Evolutionary conservation across 92 coral and sea anemone species (phyloP).

Genomic region (Paramuricea clavata): DNA sequence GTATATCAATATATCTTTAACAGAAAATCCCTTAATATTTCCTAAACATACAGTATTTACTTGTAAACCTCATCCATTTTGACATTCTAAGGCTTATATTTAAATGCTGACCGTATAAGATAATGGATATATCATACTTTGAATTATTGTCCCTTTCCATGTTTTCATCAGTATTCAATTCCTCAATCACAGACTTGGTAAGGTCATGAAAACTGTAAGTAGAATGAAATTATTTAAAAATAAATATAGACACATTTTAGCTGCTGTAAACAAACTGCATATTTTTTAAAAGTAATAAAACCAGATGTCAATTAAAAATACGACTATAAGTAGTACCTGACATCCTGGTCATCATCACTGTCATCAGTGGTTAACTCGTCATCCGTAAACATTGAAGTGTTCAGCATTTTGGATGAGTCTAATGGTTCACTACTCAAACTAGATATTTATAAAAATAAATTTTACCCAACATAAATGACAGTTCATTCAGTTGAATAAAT

Average conservation of each 20-base stretch:
- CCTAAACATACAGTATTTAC: no score
- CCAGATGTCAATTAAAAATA: background rate
- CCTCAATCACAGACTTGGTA: background rate
- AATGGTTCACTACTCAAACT: background rate
- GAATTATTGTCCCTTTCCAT: conserved; percentile 1
- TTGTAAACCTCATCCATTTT: no score
- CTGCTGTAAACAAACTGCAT: no score
- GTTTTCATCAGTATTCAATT: background rate
- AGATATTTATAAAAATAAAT: background rate
- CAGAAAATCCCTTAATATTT: no score
- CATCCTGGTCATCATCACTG: background rate
- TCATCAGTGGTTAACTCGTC: background rate
- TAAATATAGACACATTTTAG: background rate
- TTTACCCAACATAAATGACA: background rate
- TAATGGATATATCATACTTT: background rate
- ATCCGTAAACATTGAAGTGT: conserved; percentile 1
- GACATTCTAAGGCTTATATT: no score
- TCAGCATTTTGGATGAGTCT: background rate
- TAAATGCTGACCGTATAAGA: no score
- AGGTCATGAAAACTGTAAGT: conserved; percentile 7
- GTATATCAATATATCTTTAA: no score
- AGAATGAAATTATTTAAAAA: background rate
- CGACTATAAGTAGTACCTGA: background rate
- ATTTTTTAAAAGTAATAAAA: background rate
- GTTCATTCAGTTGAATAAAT: background rate